Percentiles rank a stretch among this genome's conserved stretches.
phyloP scores from a whole-genome alignment of 2,888 invertebrate species.

The Eupsilia transversa region DNA sequence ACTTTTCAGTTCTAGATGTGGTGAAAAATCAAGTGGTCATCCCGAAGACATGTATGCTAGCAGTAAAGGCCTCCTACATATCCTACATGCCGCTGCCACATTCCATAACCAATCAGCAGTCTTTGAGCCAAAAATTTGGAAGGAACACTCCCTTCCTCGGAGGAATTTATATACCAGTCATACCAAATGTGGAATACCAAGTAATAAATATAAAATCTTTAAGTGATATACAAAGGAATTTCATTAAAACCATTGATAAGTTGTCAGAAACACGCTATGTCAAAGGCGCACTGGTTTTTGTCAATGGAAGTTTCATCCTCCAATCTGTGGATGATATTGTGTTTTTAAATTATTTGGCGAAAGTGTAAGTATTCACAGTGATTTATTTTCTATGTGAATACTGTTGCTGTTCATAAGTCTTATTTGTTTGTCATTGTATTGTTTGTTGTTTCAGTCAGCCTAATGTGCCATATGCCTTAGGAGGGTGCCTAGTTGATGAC shows the following conservation, averaged over 20 bases:
- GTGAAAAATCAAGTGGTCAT: conserved; percentile 76
- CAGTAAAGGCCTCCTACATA: conserved; percentile 77
- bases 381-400: neutral
- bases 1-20: conserved; percentile 84
- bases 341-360: conserved; percentile 83
- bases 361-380: conserved; percentile 80
- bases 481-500: conserved; percentile 87
- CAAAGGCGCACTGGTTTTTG: conserved; percentile 84
- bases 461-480: conserved; percentile 84
- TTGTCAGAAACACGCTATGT: conserved; percentile 77
- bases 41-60: conserved; percentile 83
- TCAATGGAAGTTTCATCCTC: conserved; percentile 84
- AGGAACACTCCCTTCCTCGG: conserved; percentile 75
- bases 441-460: conserved; percentile 81
- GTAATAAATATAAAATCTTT: conserved; percentile 78
- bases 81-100: conserved; percentile 80
- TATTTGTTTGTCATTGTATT: neutral
- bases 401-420: neutral
- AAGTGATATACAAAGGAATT: conserved; percentile 72
- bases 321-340: conserved; percentile 81
- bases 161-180: conserved; percentile 83
- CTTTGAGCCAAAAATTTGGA: conserved; percentile 70
- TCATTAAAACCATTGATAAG: conserved; percentile 74
- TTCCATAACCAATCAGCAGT: conserved; percentile 76
- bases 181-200: conserved; percentile 84